Base-by-base conservation (phyloP, 1,140 invertebrate genomes). In the Choristoneura fumiferana region DNA sequence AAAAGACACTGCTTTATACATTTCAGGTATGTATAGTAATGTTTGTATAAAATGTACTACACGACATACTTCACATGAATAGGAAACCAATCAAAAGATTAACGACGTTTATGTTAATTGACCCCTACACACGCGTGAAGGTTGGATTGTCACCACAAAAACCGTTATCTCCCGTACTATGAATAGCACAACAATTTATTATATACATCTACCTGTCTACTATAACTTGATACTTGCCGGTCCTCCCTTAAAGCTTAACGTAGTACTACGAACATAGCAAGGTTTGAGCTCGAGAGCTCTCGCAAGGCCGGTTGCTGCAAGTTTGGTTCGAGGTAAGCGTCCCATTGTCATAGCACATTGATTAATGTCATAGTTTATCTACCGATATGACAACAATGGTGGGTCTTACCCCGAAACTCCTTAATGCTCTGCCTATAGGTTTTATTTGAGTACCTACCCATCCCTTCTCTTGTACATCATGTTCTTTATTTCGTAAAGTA, bases 311-410 rank as follows among this genome's bases (percentile, higher is more conserved):
- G 81, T 58, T 57, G 34, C 9, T 45, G 14, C 58, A 62, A 61
- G 55, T 75, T 74, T 65, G 71, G 68, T 71, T 76, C 78, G 74
- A 87, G 78, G 78, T 83, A 68, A 78, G 81, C 77, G 79, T 61
- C 64, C 79, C 66, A 87, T 87, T 87, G 83, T 87, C 76, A 71
- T 69, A 57, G 29, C 57, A 62, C 67, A 84, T 86, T 86, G 83
- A 86, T 85, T 85, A 86, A 88, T 85, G 73, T 69, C 53, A 70
- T 84, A 85, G 85, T 88, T 86, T 88, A 88, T 88, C 83, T 82
- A 86, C 74, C 67, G 83, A 88, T 88, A 84, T 82, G 83, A 84
- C 83, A 84, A 88, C 85, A 86, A 88, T 86, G 71, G 76, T 69
- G 75, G 69, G 79, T 82, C 83, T 79, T 82, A 78, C 81, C 74